Conservation (phyloP, 1,140 invertebrate genomes). For the Sitophilus oryzae region DNA sequence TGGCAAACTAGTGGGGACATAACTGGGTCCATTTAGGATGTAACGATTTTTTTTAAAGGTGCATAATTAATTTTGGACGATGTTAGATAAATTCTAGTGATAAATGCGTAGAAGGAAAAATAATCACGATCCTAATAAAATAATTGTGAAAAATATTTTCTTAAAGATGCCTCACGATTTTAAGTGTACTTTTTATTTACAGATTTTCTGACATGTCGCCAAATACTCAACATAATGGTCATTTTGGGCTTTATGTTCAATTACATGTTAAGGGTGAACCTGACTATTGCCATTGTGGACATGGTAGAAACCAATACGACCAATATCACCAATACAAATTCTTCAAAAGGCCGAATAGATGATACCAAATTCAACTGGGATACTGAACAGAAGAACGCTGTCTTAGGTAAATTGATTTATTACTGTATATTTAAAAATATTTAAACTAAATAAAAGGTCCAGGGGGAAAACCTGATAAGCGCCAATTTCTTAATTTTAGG, state of each 20-base stretch:
- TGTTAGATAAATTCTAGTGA: no score
- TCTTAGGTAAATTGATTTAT: constrained; percentile 53
- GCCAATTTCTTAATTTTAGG: no score
- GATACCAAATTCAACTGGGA: constrained; percentile 26
- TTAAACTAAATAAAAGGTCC: not conserved
- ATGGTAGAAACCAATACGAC: constrained; percentile 60
- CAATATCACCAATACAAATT: constrained; percentile 11
- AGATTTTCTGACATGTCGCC: constrained; percentile 60
- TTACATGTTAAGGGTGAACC: constrained; percentile 81
- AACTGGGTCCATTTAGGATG: no score
- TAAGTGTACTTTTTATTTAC: constrained; percentile 17
- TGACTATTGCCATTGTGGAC: constrained; percentile 83
- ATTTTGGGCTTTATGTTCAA: constrained; percentile 82
- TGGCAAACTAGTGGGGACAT: no score
- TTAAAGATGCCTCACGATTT: no score
- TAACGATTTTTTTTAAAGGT: no score
- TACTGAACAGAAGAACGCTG: constrained; percentile 61
- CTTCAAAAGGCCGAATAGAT: constrained; percentile 15
- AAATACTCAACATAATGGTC: constrained; percentile 77
- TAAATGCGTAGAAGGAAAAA: no score
- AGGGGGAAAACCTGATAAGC: no score
- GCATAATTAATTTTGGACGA: no score
- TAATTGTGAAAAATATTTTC: no score
- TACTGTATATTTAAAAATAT: not conserved
- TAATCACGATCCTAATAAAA: no score